These are phyloP conservation scores for Acrobasis consociella DNA, from an alignment of 2,888 invertebrate genomes.

Conservation along the genomic window DNA sequence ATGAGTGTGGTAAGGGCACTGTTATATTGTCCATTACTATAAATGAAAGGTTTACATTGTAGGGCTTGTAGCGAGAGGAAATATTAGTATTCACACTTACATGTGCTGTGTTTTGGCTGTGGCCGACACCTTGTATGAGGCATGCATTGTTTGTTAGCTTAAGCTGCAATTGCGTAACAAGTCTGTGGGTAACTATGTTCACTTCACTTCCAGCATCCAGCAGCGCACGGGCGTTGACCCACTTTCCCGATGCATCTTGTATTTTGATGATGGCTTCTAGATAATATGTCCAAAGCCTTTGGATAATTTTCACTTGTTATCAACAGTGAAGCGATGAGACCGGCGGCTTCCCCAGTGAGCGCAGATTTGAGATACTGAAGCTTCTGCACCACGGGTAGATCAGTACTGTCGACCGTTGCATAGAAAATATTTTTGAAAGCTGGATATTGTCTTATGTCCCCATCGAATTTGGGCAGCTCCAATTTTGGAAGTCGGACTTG, in stretches of 20 bases:
- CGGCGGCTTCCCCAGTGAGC: too few species aligned
- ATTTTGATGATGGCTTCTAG: slow-evolving; percentile 21
- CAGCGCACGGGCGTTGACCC: slow-evolving; percentile 3
- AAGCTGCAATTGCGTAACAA: slow-evolving; percentile 16
- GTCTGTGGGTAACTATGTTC: slow-evolving; percentile 20
- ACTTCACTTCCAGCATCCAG: neutral
- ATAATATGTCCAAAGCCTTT: slow-evolving; percentile 2
- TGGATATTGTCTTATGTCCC: too few species aligned
- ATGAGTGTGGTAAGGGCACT: slow-evolving; percentile 22
- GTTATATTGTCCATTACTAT: slow-evolving; percentile 27
- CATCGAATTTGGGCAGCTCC: too few species aligned
- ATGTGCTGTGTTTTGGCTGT: slow-evolving; percentile 14
- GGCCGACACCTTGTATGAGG: slow-evolving; percentile 15
- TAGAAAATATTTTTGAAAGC: too few species aligned
- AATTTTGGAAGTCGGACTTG: too few species aligned
- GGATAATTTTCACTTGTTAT: slow-evolving; percentile 5
- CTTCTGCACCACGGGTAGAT: too few species aligned
- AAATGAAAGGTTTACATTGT: slow-evolving; percentile 5
- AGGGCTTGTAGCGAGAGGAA: neutral
- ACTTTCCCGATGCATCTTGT: slow-evolving; percentile 26
- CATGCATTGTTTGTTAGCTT: slow-evolving; percentile 13
- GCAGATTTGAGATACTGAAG: neutral
- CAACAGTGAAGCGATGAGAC: neutral
- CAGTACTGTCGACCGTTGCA: too few species aligned
- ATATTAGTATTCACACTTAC: slow-evolving; percentile 2